Evolutionary conservation across 92 coral and sea anemone genomes (phyloP), one percentile per base, ranked within the genome.

Genomic region (Desmophyllum pertusum): DNA sequence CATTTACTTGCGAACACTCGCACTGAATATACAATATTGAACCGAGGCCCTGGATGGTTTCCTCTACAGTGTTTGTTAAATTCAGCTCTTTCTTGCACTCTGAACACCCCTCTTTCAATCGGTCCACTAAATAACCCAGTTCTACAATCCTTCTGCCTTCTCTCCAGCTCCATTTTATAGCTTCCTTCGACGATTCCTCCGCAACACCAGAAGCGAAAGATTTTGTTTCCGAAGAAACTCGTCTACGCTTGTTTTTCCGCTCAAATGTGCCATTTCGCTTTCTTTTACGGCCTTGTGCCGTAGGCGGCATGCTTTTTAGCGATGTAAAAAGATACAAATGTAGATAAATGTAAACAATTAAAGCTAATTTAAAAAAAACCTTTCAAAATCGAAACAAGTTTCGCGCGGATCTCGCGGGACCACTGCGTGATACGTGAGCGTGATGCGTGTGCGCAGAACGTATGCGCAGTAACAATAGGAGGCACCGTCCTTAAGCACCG

Each of bases 61-160:
- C 57, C 4, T 71, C 76, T 10, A 42, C 76, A 41, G 21, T 67
- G 18, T 67, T 61, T 48, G 19, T 27, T 33, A 87, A 51, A 30
- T 35, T 43, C 0, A 88, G 71, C 37, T 38, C 42, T 50, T 52
- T 67, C 9, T 72, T 59, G 65, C 87, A 88, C 51, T 83, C 83
- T 8, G 43, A 66, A 63, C 91, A 88, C 27, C 91, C 91, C 62
- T 45, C 39, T 63, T 45, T 50, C 82, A 82, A 69, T 27, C 81
- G 87, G 57, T 87, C 87, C 5, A 51, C 83, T 76, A 82, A 59
- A 82, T 65, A 13, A 6, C 91, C 87, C 68, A 86, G 38, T 57
- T 87, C 90, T 33, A 88, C 87, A n/a, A 76, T 82, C 52, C 91
- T 82, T 53, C 91, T 84, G 21, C 91, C 84, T 19, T 83, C 88